Conservation (phyloP, 2,797 vertebrate genomes). For the Phataginus tricuspis region DNA sequence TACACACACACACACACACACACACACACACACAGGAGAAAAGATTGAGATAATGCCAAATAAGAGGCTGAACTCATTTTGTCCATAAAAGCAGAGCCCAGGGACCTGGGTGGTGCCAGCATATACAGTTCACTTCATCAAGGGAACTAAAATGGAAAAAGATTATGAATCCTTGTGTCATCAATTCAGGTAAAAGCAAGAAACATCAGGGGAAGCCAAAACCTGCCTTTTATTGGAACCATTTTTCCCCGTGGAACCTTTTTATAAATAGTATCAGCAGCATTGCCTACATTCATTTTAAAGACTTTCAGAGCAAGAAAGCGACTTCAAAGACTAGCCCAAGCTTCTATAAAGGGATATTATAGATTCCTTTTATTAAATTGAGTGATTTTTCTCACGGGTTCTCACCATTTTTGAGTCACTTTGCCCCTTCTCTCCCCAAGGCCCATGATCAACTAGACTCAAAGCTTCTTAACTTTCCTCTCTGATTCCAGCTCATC, state of each 20-base stretch:
- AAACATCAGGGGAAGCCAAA: conserved; percentile 29
- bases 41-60: neutral
- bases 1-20: neutral
- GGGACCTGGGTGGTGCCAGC: neutral
- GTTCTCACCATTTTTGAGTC: neutral
- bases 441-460: neutral
- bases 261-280: conserved; percentile 39
- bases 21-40: neutral
- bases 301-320: conserved; percentile 41
- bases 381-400: neutral
- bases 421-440: neutral
- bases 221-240: neutral
- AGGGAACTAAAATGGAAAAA: neutral
- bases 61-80: neutral
- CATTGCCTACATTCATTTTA: neutral
- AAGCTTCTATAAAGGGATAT: neutral
- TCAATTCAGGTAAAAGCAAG: conserved; percentile 40
- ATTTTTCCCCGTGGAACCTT: neutral
- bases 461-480: neutral
- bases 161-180: neutral
- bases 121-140: neutral
- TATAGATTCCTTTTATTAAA: conserved; percentile 32
- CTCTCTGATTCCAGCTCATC: neutral
- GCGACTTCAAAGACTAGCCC: conserved; percentile 49
- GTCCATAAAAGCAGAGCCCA: neutral